Evolutionary conservation across 2,888 invertebrate species (phyloP).

Genomic region (Hypena proboscidalis): DNA sequence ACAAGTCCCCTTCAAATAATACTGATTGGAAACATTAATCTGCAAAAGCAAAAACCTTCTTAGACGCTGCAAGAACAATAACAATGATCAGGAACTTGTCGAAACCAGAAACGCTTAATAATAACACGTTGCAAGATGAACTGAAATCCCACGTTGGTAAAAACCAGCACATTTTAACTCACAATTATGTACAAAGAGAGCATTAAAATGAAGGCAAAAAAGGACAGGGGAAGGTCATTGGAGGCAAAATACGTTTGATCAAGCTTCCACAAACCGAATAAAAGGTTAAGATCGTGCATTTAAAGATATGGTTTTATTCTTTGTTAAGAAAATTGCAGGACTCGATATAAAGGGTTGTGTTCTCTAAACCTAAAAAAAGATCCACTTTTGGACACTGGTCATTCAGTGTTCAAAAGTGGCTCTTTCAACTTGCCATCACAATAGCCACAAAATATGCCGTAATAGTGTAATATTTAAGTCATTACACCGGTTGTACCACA

Average conservation of each 20-base stretch:
- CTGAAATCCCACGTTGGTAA: constrained; percentile 43
- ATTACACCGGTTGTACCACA: constrained; percentile 8
- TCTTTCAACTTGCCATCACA: no score
- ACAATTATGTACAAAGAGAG: constrained; percentile 38
- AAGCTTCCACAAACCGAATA: constrained; percentile 25
- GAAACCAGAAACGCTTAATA: constrained; percentile 42
- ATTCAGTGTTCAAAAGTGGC: no score
- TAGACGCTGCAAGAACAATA: constrained; percentile 23
- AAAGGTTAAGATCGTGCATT: constrained; percentile 10
- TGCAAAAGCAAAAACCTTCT: constrained; percentile 23
- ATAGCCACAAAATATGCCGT: no score
- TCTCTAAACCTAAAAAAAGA: no score
- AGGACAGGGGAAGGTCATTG: constrained; percentile 24
- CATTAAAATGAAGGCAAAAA: constrained; percentile 32
- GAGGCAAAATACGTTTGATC: constrained; percentile 26
- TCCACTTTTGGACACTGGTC: no score
- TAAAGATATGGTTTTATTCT: constrained; percentile 7
- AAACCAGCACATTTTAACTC: constrained; percentile 33
- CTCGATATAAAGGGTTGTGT: no score
- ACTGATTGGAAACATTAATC: constrained; percentile 9
- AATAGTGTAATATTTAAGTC: no score
- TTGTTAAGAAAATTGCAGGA: background rate
- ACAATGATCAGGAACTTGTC: constrained; percentile 42
- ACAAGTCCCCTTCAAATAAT: background rate
- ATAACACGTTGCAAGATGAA: constrained; percentile 31